A percentile compares a stretch with the other conserved stretches of the same genome.
Conservation (phyloP, 1,140 invertebrate genomes). For the Drosophila nigromelanica region DNA sequence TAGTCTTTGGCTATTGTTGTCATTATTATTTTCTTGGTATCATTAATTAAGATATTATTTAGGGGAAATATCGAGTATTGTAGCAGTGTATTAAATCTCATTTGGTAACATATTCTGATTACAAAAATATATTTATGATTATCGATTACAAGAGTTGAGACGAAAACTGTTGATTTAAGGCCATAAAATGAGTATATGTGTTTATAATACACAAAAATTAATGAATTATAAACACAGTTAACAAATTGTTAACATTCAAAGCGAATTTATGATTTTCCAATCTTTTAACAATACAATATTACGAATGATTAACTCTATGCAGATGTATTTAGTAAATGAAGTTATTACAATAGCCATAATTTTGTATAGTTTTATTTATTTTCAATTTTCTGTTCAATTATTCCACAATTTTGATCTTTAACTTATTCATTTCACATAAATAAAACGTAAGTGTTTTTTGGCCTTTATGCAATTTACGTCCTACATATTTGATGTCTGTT, state of each 20-base stretch:
- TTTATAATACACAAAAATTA: no score
- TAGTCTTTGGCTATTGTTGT: background rate
- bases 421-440: background rate
- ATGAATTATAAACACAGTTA: no score
- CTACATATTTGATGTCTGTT: background rate
- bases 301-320: background rate
- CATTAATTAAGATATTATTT: background rate
- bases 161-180: no score
- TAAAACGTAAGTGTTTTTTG: background rate
- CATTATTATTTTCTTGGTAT: background rate
- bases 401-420: background rate
- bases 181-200: no score
- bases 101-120: no score
- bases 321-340: background rate
- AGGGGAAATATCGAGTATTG: no score
- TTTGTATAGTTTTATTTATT: background rate
- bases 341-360: background rate
- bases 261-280: no score
- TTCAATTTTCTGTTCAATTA: background rate
- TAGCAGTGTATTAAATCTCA: no score
- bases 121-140: no score
- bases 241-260: no score
- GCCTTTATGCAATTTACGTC: background rate
- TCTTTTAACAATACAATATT: no score
- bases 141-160: no score